Percentiles rank a stretch among this genome's conserved stretches.
Evolutionary conservation across 2,797 vertebrate genomes (phyloP).

Genomic region (Tragopan temminckii): DNA sequence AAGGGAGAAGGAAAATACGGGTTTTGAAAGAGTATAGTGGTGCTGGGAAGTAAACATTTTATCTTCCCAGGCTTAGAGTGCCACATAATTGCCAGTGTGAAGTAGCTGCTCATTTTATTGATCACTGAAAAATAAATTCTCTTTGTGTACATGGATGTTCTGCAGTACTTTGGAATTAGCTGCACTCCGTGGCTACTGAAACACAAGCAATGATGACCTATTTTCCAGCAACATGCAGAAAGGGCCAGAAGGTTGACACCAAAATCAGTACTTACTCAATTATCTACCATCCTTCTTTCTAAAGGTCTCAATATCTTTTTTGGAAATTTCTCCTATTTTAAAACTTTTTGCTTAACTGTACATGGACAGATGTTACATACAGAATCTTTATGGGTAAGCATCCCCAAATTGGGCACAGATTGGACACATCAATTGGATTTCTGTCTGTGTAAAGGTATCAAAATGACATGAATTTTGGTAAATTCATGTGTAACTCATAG

Average conservation of each 20-base stretch:
- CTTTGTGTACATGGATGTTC: neutral
- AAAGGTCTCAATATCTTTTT: neutral
- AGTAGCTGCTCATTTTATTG: neutral
- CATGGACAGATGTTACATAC: neutral
- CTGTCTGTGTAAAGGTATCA: neutral
- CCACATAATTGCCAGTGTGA: neutral
- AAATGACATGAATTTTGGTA: neutral
- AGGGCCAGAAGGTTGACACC: neutral
- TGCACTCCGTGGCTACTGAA: neutral
- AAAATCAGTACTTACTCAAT: neutral
- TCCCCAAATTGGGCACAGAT: neutral
- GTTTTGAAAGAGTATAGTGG: conserved; percentile 2
- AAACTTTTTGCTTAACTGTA: neutral
- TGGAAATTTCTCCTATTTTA: neutral
- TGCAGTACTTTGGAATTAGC: neutral
- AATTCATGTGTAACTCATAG: neutral
- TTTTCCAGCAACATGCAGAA: neutral
- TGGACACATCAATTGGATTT: neutral
- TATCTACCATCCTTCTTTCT: neutral
- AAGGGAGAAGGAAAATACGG: neutral
- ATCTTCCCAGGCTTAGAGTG: neutral
- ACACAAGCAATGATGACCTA: neutral
- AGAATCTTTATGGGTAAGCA: neutral
- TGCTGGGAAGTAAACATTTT: neutral
- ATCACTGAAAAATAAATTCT: neutral